Evolutionary conservation across 2,113 vertebrate species (phyloP).

Genomic region (Mobula birostris): DNA sequence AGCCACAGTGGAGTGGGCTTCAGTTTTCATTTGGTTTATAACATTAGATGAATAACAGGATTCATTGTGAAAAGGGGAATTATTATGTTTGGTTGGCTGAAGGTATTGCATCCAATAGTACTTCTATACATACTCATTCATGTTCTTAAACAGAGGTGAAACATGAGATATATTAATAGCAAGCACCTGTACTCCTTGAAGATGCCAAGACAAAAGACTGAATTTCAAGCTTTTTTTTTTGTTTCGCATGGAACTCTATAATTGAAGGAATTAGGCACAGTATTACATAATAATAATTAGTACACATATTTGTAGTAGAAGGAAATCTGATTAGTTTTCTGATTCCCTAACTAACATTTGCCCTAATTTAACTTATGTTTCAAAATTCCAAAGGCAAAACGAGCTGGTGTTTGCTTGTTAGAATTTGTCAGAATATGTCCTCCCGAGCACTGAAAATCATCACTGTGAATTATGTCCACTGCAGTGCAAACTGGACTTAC

Average conservation of each 20-base stretch:
- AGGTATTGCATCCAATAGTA: slow-evolving; percentile 6
- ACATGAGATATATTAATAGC: background rate
- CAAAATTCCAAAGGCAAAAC: background rate
- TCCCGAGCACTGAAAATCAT: background rate
- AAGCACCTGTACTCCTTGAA: background rate
- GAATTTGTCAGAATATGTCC: background rate
- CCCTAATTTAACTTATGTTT: slow-evolving; percentile 11
- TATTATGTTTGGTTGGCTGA: slow-evolving; percentile 27
- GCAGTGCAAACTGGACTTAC: no score
- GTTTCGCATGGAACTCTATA: background rate
- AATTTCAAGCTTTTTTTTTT: background rate
- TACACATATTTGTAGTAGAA: background rate
- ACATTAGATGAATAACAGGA: background rate
- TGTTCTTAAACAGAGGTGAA: background rate
- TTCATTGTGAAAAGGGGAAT: background rate
- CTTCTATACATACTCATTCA: background rate
- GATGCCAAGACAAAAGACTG: background rate
- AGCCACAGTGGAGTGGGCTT: background rate
- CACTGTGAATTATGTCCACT: no score
- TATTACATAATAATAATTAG: no score
- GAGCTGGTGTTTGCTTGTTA: background rate
- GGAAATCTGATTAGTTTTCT: background rate
- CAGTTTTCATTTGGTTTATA: background rate
- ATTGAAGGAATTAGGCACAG: background rate
- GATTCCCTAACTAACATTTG: background rate